These are phyloP conservation scores for Anastrepha ludens DNA, from an alignment of 1,140 invertebrate species.

Conservation along the genomic window DNA sequence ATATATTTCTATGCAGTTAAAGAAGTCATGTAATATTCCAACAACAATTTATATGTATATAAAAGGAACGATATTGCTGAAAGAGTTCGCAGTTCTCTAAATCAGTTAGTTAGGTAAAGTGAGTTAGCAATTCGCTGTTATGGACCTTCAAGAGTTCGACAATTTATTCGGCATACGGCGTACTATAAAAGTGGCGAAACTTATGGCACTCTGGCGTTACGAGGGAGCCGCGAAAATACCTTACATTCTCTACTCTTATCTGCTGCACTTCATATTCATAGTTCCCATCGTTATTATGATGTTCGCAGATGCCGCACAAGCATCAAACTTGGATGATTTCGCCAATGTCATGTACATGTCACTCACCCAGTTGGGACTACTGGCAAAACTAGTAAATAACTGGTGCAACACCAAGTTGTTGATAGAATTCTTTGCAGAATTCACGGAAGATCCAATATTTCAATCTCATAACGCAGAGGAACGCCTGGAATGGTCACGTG, in stretches of 20 bases:
- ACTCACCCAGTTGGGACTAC: conserved; percentile 64
- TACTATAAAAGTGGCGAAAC: background rate
- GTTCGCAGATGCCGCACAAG: background rate
- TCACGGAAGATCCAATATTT: conserved; percentile 54
- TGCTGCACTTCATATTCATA: background rate
- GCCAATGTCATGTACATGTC: conserved; percentile 64
- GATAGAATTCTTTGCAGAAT: conserved; percentile 58
- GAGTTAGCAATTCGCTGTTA: background rate
- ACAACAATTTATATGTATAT: too few species aligned
- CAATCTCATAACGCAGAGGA: conserved; percentile 54
- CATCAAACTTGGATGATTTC: background rate
- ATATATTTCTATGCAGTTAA: too few species aligned
- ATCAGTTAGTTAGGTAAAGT: background rate
- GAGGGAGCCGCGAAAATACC: background rate
- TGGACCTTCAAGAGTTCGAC: background rate
- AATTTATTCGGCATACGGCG: background rate
- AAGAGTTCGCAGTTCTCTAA: too few species aligned
- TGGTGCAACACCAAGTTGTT: conserved; percentile 59
- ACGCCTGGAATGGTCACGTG: conserved; percentile 56
- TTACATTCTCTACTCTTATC: background rate
- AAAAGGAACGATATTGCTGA: too few species aligned
- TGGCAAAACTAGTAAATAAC: conserved; percentile 66
- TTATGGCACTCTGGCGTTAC: background rate
- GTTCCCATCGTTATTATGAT: background rate
- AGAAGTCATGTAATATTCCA: too few species aligned